A percentile compares a stretch with the other conserved stretches of the same genome.
Evolutionary conservation across 1,140 invertebrate genomes (phyloP).

Genomic region (Argopecten irradians): DNA sequence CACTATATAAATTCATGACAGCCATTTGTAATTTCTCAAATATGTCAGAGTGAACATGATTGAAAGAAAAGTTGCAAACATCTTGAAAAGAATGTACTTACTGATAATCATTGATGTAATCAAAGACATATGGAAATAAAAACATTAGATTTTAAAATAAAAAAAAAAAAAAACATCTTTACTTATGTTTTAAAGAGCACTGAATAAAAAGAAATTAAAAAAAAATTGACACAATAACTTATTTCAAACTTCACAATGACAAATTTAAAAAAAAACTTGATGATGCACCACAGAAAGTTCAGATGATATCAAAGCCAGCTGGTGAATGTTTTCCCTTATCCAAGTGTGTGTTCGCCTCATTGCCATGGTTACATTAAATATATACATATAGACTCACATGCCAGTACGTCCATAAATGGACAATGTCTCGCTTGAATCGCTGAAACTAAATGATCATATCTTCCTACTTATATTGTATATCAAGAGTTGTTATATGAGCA

Average conservation of each 20-base stretch:
- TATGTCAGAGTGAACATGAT: neutral
- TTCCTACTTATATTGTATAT: neutral
- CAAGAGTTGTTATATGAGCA: neutral
- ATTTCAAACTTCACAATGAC: neutral
- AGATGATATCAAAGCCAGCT: neutral
- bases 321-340: neutral
- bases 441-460: neutral
- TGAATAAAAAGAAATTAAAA: neutral
- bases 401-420: slow-evolving; percentile 14
- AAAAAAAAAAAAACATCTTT: too few relatives aligned
- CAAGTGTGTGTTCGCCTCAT: neutral
- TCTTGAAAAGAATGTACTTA: too few relatives aligned
- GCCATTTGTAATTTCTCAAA: neutral
- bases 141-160: neutral
- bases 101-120: neutral
- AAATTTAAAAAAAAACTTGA: neutral
- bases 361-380: neutral
- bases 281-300: neutral
- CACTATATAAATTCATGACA: neutral
- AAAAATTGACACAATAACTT: too few relatives aligned
- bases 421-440: slow-evolving; percentile 12
- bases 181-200: neutral
- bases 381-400: neutral
- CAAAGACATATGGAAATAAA: neutral
- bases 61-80: neutral